Base-by-base conservation (phyloP, 1,140 invertebrate species). In the Hyposmocoma kahamanoa region DNA sequence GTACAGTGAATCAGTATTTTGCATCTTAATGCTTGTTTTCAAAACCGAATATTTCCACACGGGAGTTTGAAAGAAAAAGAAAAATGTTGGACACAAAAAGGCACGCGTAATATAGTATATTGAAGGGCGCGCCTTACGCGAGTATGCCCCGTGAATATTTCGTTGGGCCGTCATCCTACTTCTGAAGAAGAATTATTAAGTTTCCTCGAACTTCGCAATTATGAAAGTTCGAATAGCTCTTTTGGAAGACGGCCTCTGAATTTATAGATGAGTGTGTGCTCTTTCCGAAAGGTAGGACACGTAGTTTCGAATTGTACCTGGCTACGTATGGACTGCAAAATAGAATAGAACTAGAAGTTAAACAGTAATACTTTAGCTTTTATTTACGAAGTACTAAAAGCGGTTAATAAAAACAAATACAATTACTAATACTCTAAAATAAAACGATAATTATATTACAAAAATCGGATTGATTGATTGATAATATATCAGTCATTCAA, bases 131-230 rank as follows among this genome's bases (percentile, higher is more conserved):
- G 74, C 72, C 65, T 73, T 72, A 75, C 66, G 55, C 36, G 44
- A 72, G 62, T 76, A 84, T 78, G 72, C 77, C 59, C 72, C 50
- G 71, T 83, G 82, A 82, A 83, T 83, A 85, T 80, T 85, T 78
- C 68, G 58, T 60, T 67, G 69, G 77, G 65, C 74, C 71, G 74
- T 75, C 81, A 83, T 83, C 72, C 70, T 55, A 81, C 78, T 85
- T 85, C 71, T 71, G 76, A 85, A 82, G 80, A 85, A 84, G 82
- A 85, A 85, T 85, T 85, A 85, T 85, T 85, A 85, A 85, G 78
- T 85, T 85, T 75, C 71, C 50, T 58, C 75, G 69, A 84, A 85
- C 80, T 85, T 81, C 72, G 75, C 80, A 85, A 85, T 85, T 85
- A 85, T 84, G 80, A 84, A 82, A 85, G 80, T 85, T 85, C 72